Percentiles rank a stretch among this genome's conserved stretches.
These are phyloP conservation scores for Mus musculus DNA, from an alignment of 2,113 vertebrate genomes.

Conservation along the genomic window DNA sequence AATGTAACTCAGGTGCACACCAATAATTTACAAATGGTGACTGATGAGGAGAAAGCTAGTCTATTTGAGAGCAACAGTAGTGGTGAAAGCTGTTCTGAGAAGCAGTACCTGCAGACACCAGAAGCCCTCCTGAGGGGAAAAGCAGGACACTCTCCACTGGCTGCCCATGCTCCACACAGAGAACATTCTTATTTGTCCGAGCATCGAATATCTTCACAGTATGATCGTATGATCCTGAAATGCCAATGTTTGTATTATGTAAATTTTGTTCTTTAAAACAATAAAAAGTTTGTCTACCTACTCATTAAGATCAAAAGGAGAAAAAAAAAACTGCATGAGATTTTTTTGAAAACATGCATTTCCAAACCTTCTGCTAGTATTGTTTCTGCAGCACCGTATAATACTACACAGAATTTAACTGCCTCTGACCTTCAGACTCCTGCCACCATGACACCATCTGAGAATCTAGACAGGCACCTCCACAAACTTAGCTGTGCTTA, in stretches of 20 bases:
- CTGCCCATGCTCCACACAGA: slow-evolving; percentile 95
- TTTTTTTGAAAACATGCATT: background rate
- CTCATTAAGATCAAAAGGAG: slow-evolving; percentile 7
- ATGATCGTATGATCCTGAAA: slow-evolving; percentile 97
- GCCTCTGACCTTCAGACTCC: background rate
- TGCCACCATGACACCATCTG: background rate
- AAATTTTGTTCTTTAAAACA: slow-evolving; percentile 33
- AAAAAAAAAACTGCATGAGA: slow-evolving; percentile 35
- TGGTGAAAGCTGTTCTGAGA: slow-evolving; percentile 40
- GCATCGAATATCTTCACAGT: slow-evolving; percentile 96
- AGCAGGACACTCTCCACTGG: slow-evolving; percentile 98
- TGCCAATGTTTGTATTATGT: slow-evolving; percentile 11
- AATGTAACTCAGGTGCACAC: background rate
- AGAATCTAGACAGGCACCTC: background rate
- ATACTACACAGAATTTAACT: background rate
- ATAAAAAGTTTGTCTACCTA: background rate
- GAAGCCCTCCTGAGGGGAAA: slow-evolving; percentile 96
- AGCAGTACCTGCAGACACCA: slow-evolving; percentile 95
- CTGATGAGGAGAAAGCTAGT: background rate
- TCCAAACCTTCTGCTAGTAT: background rate
- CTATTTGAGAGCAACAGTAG: background rate
- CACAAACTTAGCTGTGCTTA: background rate
- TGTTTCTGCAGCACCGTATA: background rate
- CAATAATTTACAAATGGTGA: slow-evolving; percentile 19
- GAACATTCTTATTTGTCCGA: slow-evolving; percentile 90